These are phyloP conservation scores for Phataginus tetradactyla DNA, from an alignment of 2,797 vertebrate genomes.

Conservation along the genomic window DNA sequence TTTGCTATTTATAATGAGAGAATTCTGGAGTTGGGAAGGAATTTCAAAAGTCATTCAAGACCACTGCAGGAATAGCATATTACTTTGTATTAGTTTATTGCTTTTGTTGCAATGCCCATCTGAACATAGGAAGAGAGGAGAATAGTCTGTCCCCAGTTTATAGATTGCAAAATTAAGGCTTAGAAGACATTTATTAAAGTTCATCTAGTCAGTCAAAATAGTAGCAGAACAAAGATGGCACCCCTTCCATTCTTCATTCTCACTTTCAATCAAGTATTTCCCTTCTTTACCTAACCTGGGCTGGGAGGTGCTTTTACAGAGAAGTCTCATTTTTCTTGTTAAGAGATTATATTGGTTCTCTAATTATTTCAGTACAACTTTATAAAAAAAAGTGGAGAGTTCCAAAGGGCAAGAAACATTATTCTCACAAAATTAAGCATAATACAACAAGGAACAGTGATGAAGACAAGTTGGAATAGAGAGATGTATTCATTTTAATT, in stretches of 20 bases:
- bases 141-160: neutral
- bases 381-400: neutral
- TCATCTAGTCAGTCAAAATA: neutral
- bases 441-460: neutral
- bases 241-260: neutral
- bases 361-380: neutral
- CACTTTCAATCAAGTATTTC: neutral
- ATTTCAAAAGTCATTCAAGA: neutral
- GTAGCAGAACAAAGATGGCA: neutral
- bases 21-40: neutral
- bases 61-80: neutral
- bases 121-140: neutral
- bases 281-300: neutral
- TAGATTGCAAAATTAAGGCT: neutral
- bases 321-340: neutral
- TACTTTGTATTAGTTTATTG: neutral
- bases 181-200: neutral
- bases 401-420: neutral
- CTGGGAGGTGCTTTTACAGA: neutral
- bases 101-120: neutral
- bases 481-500: neutral
- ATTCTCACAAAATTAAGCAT: neutral
- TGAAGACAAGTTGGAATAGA: neutral
- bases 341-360: neutral
- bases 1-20: conserved; percentile 48